Evolutionary conservation across 2,888 invertebrate species (phyloP), one percentile per base, ranked within the genome.

Genomic region (Orchesella flavescens): DNA sequence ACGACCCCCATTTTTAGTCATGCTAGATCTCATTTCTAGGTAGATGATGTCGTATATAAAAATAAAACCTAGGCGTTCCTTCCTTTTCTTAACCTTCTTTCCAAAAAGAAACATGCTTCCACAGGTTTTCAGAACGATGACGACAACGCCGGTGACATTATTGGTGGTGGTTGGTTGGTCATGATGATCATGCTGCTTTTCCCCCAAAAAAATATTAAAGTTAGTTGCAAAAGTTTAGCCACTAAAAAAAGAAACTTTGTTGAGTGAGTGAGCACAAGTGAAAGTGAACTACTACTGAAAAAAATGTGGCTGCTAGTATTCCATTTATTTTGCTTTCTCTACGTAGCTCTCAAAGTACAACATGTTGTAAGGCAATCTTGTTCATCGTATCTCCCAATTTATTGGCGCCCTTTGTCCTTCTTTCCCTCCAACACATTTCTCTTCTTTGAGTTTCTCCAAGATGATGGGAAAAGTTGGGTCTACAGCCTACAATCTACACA

Each of bases 101-200:
- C 34, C 34, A 34, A 2, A 49, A 10, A n/a, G 2, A 21, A 10
- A 3, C 59, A 19, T 68, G 49, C 49, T 49, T 68, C 68, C 23
- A 68, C 68, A 68, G 68, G 68, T 68, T 49, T 21, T n/a, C 10
- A 2, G 3, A 17, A 59, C 2, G 59, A n/a, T 10, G 59, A 59
- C 59, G 3, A 59, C 59, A 12, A 12, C 12, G 59, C 43, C 43
- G 46, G 46, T 49, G 68, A 68, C 68, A 68, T 68, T 68, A 68
- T 68, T 49, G 46, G 68, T 46, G 19, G 49, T 23, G 57, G 57
- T 57, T 17, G 53, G 13, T n/a, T 10, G 66, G 44, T 43, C 66
- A 66, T 66, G 66, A 66, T 43, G 53, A 34, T 34, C 34, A 49
- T 49, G n/a, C 12, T 44, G 66, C 46, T 44, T 68, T 68, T 43